Evolutionary conservation across 1,140 invertebrate genomes (phyloP).

Genomic region (Lamellibrachia luymesi): DNA sequence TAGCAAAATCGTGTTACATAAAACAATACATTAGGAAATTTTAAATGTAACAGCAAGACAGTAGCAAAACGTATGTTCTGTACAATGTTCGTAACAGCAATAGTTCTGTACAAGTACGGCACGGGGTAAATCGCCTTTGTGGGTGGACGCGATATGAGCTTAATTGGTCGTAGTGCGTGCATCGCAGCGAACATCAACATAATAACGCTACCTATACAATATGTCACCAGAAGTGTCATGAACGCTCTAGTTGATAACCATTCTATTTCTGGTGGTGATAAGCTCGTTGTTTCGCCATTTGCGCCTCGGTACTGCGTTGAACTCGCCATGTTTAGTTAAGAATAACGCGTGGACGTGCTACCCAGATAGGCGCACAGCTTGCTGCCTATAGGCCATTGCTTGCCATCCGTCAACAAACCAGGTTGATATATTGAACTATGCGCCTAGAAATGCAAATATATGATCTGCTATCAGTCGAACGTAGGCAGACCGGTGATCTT

Average conservation of each 20-base stretch:
- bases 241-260: neutral
- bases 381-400: neutral
- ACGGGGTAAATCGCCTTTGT: neutral
- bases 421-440: neutral
- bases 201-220: neutral
- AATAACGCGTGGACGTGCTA: neutral
- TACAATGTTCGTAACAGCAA: neutral
- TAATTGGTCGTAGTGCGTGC: neutral
- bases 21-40: neutral
- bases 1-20: neutral
- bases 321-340: neutral
- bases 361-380: neutral
- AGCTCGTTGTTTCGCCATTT: neutral
- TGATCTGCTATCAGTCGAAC: neutral
- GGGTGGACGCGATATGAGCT: neutral
- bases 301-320: neutral
- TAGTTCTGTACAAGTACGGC: neutral
- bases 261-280: neutral
- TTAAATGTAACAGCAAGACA: neutral
- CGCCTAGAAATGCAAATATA: neutral
- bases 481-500: neutral
- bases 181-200: neutral
- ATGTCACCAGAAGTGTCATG: neutral
- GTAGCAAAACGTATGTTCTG: neutral
- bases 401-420: neutral